Evolutionary conservation across 2,888 invertebrate genomes (phyloP).

Genomic region (Ormia ochracea): DNA sequence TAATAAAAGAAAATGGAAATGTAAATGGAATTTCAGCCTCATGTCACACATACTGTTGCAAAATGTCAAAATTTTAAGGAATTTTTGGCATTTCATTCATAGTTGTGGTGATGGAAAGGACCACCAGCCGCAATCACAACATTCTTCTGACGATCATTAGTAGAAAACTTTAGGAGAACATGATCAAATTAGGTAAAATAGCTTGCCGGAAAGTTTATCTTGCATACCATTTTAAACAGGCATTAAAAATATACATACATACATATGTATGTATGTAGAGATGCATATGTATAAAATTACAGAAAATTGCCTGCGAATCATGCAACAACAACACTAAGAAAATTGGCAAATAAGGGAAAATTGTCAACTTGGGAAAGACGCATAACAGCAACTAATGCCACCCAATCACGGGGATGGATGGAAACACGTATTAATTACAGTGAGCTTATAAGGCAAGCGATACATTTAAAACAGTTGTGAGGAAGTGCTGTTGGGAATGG

Average conservation of each 20-base stretch:
- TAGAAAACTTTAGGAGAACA: background rate
- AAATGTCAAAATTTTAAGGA: background rate
- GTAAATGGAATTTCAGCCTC: no score
- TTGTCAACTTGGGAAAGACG: conserved; percentile 32
- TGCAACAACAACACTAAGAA: conserved; percentile 4
- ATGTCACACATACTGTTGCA: no score
- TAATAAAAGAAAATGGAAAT: no score
- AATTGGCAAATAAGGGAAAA: conserved; percentile 36
- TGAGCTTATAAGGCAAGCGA: no score
- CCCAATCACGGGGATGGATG: conserved; percentile 13
- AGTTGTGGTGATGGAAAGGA: background rate
- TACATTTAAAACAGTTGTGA: no score
- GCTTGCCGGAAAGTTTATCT: conserved; percentile 41
- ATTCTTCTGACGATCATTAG: background rate
- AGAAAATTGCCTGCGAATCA: conserved; percentile 51
- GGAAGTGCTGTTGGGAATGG: background rate
- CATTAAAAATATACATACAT: conserved; percentile 45
- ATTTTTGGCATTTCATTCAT: background rate
- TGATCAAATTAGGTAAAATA: background rate
- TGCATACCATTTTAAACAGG: conserved; percentile 51
- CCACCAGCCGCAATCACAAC: background rate
- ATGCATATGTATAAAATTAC: conserved; percentile 43
- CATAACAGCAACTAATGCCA: background rate
- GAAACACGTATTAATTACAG: no score
- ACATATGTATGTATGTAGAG: no score